Evolutionary conservation across 2,113 vertebrate genomes (phyloP), one percentile per base, ranked within the genome.

Genomic region (Pomatorhinus ruficollis): DNA sequence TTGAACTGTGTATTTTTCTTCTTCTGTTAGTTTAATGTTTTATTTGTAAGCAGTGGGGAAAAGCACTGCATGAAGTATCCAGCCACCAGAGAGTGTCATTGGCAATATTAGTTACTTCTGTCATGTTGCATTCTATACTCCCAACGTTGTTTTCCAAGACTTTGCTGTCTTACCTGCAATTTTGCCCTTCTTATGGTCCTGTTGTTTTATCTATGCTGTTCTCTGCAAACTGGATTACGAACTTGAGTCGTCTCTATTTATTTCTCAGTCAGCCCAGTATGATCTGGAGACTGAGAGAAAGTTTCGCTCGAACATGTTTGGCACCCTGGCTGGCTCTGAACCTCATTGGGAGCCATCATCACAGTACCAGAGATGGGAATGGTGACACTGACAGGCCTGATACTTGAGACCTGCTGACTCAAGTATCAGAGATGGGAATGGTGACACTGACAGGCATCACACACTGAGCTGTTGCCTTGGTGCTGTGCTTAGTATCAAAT

Each of bases 101-200:
- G n/a, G 5, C 1, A 4, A 5, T 54, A 33, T 24, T 15, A 18
- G 40, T 53, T 56, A 8, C 33, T 71, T 85, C 22, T 53, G 31
- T 63, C 0, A 0, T 39, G 24, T 50, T 75, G 50, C 14, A 50
- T 83, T 53, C 20, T 61, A 0, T 6, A 30, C 6, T 56, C 19
- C 44, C 15, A 44, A 31, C 30, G 11, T 27, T 33, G 47, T 68
- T 77, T 87, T 44, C 57, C 28, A 40, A 56, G 59, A 59, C 35
- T 75, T 61, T 65, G 20, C 52, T 42, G 11, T 44, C 10, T 20
- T 54, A 21, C 22, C 53, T 77, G 39, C 11, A 45, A 0, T 63
- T 92, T 77, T 54, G 24, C 15, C 28, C 28, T 83, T 61, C 12
- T 39, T n/a, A 45, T 24, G 11, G 14, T 72, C 15, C 14, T 49